Percentiles rank a stretch among this genome's conserved stretches.
These are phyloP conservation scores for Halcyon leucocephala DNA, from an alignment of 2,797 vertebrate genomes.

Conservation along the genomic window DNA sequence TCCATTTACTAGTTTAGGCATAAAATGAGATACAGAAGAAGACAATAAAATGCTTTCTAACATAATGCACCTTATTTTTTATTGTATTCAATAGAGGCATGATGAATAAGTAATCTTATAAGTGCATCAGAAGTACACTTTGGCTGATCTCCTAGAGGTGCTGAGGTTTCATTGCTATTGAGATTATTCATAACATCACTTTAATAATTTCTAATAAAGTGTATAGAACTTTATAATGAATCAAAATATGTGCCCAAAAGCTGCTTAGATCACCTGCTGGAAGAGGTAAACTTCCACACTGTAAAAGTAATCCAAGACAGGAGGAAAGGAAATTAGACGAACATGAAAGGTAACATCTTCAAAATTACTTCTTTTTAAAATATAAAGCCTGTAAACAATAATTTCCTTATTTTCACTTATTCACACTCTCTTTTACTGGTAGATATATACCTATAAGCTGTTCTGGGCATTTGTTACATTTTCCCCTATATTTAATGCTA, in stretches of 20 bases:
- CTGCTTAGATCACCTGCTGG: conserved; percentile 3
- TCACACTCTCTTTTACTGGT: neutral
- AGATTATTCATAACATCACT: conserved; percentile 18
- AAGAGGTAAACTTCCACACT: neutral
- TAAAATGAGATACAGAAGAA: conserved; percentile 91
- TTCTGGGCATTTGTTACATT: conserved; percentile 34
- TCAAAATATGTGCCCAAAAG: conserved; percentile 21
- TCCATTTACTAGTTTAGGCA: conserved; percentile 87
- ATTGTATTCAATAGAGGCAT: conserved; percentile 87
- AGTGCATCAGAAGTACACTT: conserved; percentile 85
- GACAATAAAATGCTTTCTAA: conserved; percentile 91
- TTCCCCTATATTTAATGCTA: conserved; percentile 25
- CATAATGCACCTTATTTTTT: conserved; percentile 75
- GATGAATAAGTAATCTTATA: conserved; percentile 93
- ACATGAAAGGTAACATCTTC: conserved; percentile 2
- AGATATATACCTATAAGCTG: neutral
- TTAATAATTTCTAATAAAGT: conserved; percentile 57
- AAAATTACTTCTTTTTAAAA: neutral
- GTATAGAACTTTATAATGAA: conserved; percentile 19
- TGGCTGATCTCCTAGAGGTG: conserved; percentile 69
- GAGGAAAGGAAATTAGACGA: conserved; percentile 6
- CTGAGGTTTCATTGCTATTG: conserved; percentile 16
- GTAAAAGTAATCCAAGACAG: neutral
- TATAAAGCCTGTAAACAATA: neutral
- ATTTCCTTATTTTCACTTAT: conserved; percentile 24